Evolutionary conservation across 1,140 invertebrate species (phyloP).

Genomic region (Drosophila pachea): DNA sequence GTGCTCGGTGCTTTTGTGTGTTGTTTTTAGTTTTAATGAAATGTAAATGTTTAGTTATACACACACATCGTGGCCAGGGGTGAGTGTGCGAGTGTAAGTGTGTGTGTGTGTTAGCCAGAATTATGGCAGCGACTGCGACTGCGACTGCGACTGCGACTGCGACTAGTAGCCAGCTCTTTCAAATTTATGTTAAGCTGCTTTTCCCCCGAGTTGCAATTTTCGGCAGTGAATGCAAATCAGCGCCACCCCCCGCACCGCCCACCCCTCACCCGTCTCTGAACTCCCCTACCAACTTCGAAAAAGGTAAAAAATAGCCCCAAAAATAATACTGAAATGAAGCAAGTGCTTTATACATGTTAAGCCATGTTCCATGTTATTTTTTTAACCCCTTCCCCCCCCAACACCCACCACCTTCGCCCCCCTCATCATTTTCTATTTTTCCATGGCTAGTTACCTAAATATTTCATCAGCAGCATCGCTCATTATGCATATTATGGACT

Average conservation of each 20-base stretch:
- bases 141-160: neutral
- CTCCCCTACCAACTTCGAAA: neutral
- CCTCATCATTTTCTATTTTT: slow-evolving; percentile 13
- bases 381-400: neutral
- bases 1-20: slow-evolving; percentile 70
- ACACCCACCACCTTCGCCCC: too few relatives aligned
- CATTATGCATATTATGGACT: slow-evolving; percentile 7
- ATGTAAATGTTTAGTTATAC: slow-evolving; percentile 77
- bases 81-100: neutral
- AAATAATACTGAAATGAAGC: slow-evolving; percentile 7
- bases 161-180: slow-evolving; percentile 21
- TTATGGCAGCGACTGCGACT: slow-evolving; percentile 13
- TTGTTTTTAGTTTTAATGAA: slow-evolving; percentile 78
- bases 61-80: slow-evolving; percentile 26
- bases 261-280: too few relatives aligned
- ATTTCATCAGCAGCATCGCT: slow-evolving; percentile 9
- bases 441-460: slow-evolving; percentile 11
- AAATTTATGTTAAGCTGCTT: slow-evolving; percentile 51
- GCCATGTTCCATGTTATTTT: neutral
- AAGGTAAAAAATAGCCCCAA: neutral
- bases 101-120: neutral
- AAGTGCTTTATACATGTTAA: slow-evolving; percentile 12
- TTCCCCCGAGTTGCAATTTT: slow-evolving; percentile 39
- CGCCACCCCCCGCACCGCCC: neutral
- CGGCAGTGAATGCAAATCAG: slow-evolving; percentile 35